Evolutionary conservation across 2,888 invertebrate species (phyloP).

Genomic region (Thymelicus lineola): DNA sequence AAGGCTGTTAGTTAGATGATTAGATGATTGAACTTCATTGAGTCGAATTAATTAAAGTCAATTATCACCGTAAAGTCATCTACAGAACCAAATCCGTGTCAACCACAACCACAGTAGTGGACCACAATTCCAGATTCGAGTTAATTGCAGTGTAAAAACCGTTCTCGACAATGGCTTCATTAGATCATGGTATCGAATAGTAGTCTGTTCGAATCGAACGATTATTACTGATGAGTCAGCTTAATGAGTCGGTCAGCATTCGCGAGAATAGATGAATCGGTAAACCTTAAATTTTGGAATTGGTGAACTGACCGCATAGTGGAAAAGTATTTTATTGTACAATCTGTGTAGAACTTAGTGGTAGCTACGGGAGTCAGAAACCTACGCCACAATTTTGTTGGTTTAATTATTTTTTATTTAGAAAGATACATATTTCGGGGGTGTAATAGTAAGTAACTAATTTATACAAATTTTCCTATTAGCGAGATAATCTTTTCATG

Average conservation of each 20-base stretch:
- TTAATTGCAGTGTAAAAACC: slow-evolving; percentile 41
- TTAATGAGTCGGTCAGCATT: slow-evolving; percentile 19
- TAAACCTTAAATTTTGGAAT: slow-evolving; percentile 12
- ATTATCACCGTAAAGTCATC: slow-evolving; percentile 1
- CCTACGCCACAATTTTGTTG: too few species aligned
- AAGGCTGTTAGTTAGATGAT: too few species aligned
- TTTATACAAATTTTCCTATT: too few species aligned
- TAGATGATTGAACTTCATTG: neutral
- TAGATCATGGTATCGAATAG: slow-evolving; percentile 26
- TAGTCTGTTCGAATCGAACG: slow-evolving; percentile 14
- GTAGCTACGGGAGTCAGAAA: too few species aligned
- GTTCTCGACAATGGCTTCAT: slow-evolving; percentile 39
- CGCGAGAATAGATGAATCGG: slow-evolving; percentile 5
- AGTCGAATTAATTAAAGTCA: slow-evolving; percentile 4
- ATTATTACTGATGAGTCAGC: slow-evolving; percentile 27
- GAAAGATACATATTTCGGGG: too few species aligned
- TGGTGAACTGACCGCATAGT: neutral
- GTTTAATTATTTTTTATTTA: too few species aligned
- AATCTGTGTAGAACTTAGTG: too few species aligned
- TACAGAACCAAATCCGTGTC: slow-evolving; percentile 10
- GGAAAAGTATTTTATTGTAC: too few species aligned
- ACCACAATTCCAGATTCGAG: slow-evolving; percentile 28
- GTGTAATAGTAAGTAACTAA: too few species aligned
- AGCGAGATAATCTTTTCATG: too few species aligned
- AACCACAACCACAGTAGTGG: slow-evolving; percentile 17